phyloP scores from a whole-genome alignment of 2,113 vertebrate genomes.

The Caloenas nicobarica region DNA sequence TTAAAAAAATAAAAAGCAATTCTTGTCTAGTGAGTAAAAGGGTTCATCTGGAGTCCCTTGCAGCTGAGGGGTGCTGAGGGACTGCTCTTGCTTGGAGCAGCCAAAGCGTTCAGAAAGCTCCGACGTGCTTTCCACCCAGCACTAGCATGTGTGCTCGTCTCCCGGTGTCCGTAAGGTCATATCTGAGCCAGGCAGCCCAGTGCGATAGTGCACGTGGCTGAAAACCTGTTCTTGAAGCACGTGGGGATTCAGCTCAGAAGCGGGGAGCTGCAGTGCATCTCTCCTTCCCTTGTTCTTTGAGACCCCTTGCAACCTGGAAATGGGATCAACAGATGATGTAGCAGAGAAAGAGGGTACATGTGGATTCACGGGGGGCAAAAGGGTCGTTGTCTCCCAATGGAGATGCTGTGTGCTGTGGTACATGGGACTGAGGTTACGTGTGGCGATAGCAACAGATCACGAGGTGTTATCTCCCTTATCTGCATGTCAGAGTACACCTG shows the following conservation, averaged over 20 bases:
- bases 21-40: background rate
- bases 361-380: background rate
- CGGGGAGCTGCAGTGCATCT: background rate
- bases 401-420: background rate
- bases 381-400: background rate
- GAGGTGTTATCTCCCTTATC: background rate
- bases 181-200: too few species aligned
- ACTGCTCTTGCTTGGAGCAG: background rate
- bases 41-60: background rate
- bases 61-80: background rate
- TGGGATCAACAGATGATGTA: background rate
- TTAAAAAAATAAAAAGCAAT: background rate
- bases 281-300: background rate
- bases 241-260: background rate
- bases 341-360: background rate
- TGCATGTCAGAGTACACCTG: rapidly evolving
- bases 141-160: background rate
- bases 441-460: background rate
- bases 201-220: background rate
- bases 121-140: background rate
- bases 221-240: background rate
- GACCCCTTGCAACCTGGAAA: background rate
- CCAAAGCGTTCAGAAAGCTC: background rate
- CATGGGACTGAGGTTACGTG: rapidly evolving
- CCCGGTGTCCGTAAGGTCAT: background rate